phyloP scores from a whole-genome alignment of 2,113 vertebrate species.

The Xenus cinereus region DNA sequence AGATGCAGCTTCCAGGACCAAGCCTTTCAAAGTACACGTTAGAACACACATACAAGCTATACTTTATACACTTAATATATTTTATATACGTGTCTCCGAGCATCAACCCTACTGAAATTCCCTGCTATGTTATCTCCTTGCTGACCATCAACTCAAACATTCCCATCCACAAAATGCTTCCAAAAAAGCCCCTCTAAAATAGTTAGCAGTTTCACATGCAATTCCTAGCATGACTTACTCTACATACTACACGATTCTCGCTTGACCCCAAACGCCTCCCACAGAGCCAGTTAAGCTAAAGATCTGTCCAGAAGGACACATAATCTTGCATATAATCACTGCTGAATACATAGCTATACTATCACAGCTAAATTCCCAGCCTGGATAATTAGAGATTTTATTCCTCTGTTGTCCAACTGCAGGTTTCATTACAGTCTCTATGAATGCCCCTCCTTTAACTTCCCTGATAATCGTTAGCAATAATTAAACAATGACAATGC shows the following conservation, averaged over 20 bases:
- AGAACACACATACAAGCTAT: background rate
- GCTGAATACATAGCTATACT: background rate
- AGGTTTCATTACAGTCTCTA: constrained; percentile 29
- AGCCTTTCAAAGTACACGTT: background rate
- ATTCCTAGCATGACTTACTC: background rate
- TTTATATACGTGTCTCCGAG: background rate
- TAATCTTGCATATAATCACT: background rate
- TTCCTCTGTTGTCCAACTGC: background rate
- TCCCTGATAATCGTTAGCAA: background rate
- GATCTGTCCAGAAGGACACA: constrained; percentile 1
- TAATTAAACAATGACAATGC: background rate
- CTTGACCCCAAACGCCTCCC: background rate
- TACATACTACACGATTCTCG: background rate
- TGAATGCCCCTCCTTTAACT: background rate
- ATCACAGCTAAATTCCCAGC: background rate
- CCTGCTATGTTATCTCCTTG: background rate
- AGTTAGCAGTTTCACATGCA: background rate
- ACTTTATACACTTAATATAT: background rate
- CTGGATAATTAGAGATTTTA: background rate
- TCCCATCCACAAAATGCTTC: background rate
- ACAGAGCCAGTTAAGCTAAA: background rate
- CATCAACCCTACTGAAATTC: background rate
- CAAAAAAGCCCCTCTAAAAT: background rate
- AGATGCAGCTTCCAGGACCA: background rate
- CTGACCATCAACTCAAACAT: background rate